Evolutionary conservation across 2,797 vertebrate species (phyloP), one percentile per base, ranked within the genome.

Genomic region (Tokudaia tokunoshimensis): DNA sequence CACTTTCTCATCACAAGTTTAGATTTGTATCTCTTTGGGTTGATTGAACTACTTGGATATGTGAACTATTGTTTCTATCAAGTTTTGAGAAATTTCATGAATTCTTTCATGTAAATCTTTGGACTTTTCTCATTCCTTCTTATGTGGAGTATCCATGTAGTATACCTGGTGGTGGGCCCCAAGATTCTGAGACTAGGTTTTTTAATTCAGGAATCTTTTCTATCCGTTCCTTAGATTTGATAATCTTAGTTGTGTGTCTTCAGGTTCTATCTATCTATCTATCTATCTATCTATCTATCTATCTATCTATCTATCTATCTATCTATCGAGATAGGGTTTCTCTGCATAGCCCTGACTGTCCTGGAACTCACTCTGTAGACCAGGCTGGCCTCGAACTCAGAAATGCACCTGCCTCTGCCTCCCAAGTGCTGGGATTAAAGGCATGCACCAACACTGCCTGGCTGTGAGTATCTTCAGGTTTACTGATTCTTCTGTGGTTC

Each of bases 31-130:
- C 37, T 78, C 59, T 94, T 92, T 81, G 61, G 82, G 72, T 29
- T 84, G 72, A 47, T 20, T 83, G 41, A 96, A 22, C 10, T 84
- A 41, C 72, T 84, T 80, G 55, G 50, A 31, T 59, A 59, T 74
- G 72, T 7, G 52, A 87, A 59, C 92, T 55, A 91, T 50, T 93
- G 9, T 63, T 86, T 92, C 52, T 20, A 37, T 94, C 5, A 83
- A 95, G 20, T 57, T 59, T 50, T 37, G 75, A 20, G 52, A 81
- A 3, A 24, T 78, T 76, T 81, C 44, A 41, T 7, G 2, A 31
- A 55, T 72, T 89, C 34, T 94, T 95, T 92, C 29, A 87, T 92
- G 78, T 63, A 74, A 59, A 79, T 80, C 12, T 94, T 82, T 44
- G n/a, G 55, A 6, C 9, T 37, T n/a, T 12, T 85, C 29, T 76